Conservation (phyloP, 2,888 invertebrate genomes). For the Eristalis tenax region DNA sequence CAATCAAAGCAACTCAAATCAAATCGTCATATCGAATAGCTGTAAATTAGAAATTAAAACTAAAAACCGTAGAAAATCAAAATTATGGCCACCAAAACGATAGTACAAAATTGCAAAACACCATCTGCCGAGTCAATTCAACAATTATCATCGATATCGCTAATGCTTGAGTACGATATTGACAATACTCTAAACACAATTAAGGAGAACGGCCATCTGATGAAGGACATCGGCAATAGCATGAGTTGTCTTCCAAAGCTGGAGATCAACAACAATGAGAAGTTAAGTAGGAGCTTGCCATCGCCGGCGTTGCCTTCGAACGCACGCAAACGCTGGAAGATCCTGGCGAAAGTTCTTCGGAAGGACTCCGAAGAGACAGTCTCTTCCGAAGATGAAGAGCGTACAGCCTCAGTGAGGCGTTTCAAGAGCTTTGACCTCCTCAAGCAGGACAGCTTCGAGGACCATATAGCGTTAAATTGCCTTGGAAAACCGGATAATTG, state of each 20-base stretch:
- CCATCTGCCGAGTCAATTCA: conserved; percentile 70
- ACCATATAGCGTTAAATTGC: conserved; percentile 80
- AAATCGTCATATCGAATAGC: conserved; percentile 66
- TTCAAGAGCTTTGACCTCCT: conserved; percentile 84
- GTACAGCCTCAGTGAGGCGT: conserved; percentile 83
- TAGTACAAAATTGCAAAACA: conserved; percentile 66
- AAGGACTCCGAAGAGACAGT: conserved; percentile 80
- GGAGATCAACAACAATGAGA: conserved; percentile 71
- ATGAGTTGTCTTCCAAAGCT: conserved; percentile 44
- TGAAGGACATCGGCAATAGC: conserved; percentile 59
- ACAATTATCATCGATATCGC: conserved; percentile 77
- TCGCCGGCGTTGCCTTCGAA: conserved; percentile 80
- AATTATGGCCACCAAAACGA: conserved; percentile 67
- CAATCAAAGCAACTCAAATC: conserved; percentile 54
- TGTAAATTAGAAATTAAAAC: conserved; percentile 43
- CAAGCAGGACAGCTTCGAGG: conserved; percentile 82
- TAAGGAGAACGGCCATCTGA: conserved; percentile 77
- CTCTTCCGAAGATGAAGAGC: conserved; percentile 79
- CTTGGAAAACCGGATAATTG: conserved; percentile 82
- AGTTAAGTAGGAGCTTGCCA: conserved; percentile 73
- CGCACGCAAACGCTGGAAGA: conserved; percentile 87
- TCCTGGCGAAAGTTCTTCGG: conserved; percentile 85
- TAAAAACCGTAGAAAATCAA: conserved; percentile 22
- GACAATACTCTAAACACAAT: conserved; percentile 80
- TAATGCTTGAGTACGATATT: conserved; percentile 80